Percentiles rank a stretch among this genome's conserved stretches.
These are phyloP conservation scores for Bryconaethiops microstoma DNA, from an alignment of 2,797 vertebrate genomes.

Conservation along the genomic window DNA sequence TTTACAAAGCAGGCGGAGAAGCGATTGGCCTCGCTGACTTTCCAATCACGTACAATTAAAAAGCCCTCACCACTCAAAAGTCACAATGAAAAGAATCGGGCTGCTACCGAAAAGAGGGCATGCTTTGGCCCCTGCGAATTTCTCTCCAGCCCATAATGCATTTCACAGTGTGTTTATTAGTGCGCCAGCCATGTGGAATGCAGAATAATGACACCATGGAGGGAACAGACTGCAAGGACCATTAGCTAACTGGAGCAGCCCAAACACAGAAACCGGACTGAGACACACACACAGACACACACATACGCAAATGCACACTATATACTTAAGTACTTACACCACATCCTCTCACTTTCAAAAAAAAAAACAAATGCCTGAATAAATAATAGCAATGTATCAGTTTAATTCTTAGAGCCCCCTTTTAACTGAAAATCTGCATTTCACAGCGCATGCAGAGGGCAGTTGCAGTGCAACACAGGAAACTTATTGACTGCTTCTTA, in stretches of 20 bases:
- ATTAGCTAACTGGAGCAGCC: constrained; percentile 65
- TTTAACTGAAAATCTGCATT: constrained; percentile 3
- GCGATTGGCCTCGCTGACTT: constrained; percentile 48
- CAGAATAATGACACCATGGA: constrained; percentile 64
- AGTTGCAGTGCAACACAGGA: constrained; percentile 13
- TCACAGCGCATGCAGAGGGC: constrained; percentile 20
- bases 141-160: constrained; percentile 60
- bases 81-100: constrained; percentile 42
- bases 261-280: constrained; percentile 39
- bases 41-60: constrained; percentile 60
- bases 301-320: constrained; percentile 16
- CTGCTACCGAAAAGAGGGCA: constrained; percentile 43
- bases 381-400: background rate
- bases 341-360: background rate
- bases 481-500: constrained; percentile 45
- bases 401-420: background rate
- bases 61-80: constrained; percentile 40
- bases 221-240: constrained; percentile 61
- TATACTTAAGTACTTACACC: background rate
- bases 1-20: constrained; percentile 57
- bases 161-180: constrained; percentile 65
- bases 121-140: constrained; percentile 50
- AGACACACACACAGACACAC: constrained; percentile 24
- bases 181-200: constrained; percentile 63
- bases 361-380: background rate